Base-by-base conservation (phyloP, 2,888 invertebrate species). In the Oscheius sp. region DNA sequence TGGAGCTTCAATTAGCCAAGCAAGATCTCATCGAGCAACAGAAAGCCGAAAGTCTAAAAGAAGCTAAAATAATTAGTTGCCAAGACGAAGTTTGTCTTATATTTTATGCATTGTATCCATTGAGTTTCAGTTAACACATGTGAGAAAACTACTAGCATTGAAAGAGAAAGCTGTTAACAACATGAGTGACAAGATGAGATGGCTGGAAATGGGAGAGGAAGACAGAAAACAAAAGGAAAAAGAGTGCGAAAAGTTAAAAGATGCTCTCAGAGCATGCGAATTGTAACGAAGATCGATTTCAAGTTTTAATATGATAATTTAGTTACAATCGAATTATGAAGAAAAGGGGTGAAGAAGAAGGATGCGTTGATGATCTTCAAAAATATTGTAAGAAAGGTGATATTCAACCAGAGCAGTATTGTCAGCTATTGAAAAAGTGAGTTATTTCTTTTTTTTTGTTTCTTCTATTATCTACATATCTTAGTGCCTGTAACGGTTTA, bases 221-320 rank as follows among this genome's bases (percentile, higher is more conserved):
- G 49, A 49, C 6, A 49, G n/a, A 7, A 16, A 21, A 18, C 6
- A 18, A 2, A 18, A 7, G n/a, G 13, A 49, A 49, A 21, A 49
- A 49, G 49, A 49, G 13, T 49, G 49, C 49, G 49, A 49, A 3
- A 49, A 49, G 21, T 25, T 55, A 6, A 16, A 41, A 41, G 41
- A 35, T 59, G n/a, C 41, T n/a, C 18, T 59, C 29, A 59, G 6
- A 59, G 59, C 59, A 2, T 59, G 27, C 9, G 41, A 59, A 59
- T 55, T 55, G 55, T 55, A 23, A 25, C 23, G 7, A 21, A 18
- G 7, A 25, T 55, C 23, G 7, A 18, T 16, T 18, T 35, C 35
- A 35, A 35, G 5, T 35, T 35, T 35, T 49, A 18, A 21, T 7
- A 21, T 7, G 3, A 49, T 49, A 18, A 7, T 55, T 23, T 55